Conservation (phyloP, 2,888 invertebrate genomes). For the Odontocolon sp. region DNA sequence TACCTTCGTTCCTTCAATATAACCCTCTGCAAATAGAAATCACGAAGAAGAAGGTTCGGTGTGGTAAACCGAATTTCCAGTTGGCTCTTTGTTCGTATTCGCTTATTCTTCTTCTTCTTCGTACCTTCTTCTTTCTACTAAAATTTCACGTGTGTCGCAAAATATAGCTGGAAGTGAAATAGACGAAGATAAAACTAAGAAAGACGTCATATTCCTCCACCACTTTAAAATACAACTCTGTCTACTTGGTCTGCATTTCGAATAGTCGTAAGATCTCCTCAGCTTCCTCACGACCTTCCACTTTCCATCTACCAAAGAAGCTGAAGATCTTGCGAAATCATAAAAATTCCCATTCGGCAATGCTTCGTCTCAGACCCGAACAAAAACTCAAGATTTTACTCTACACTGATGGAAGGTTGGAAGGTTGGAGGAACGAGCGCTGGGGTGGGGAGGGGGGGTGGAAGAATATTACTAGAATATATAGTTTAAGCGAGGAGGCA, state of each 20-base stretch:
- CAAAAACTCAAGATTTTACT: neutral
- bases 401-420: neutral
- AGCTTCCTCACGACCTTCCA: neutral
- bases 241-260: constrained; percentile 20
- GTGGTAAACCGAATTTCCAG: constrained; percentile 53
- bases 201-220: too few relatives aligned
- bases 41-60: constrained; percentile 32
- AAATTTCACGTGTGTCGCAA: constrained; percentile 1
- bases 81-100: neutral
- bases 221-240: too few relatives aligned
- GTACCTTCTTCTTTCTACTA: neutral
- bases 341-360: constrained; percentile 55
- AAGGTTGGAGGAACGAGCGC: constrained; percentile 5
- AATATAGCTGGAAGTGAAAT: too few relatives aligned
- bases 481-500: neutral
- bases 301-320: neutral
- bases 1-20: neutral
- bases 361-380: constrained; percentile 19
- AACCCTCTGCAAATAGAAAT: constrained; percentile 43
- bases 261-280: constrained; percentile 7
- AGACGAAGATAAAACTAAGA: constrained; percentile 11
- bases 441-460: neutral
- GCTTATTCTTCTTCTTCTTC: constrained; percentile 20
- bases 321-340: constrained; percentile 32
- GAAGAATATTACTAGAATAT: neutral